These are phyloP conservation scores for Drosophila nr. perissopoda DNA, from an alignment of 2,888 invertebrate genomes.

Conservation along the genomic window DNA sequence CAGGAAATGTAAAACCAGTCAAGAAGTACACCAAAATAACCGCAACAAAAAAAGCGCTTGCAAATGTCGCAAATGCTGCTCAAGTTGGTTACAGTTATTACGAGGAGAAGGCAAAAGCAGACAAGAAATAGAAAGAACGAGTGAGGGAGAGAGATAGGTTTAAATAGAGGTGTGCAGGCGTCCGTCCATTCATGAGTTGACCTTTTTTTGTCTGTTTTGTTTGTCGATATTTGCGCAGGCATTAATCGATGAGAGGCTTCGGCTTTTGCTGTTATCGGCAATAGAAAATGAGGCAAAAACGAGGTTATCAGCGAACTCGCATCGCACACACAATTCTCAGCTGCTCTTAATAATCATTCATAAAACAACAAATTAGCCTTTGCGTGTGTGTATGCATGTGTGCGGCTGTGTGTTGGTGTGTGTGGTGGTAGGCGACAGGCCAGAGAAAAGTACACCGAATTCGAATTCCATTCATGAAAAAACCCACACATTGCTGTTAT, in stretches of 20 bases:
- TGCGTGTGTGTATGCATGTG: conserved; percentile 36
- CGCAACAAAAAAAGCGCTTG: conserved; percentile 33
- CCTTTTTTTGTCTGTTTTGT: conserved; percentile 50
- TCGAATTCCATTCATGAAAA: conserved; percentile 81
- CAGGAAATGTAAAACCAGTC: conserved; percentile 77
- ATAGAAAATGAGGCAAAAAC: conserved; percentile 36
- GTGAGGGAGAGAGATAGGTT: conserved; percentile 1
- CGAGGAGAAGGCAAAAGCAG: conserved; percentile 9
- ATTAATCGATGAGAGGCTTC: conserved; percentile 59
- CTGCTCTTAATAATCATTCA: conserved; percentile 74
- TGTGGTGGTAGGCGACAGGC: conserved; percentile 57
- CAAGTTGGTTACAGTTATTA: conserved; percentile 56
- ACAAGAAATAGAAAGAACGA: background rate
- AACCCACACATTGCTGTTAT: conserved; percentile 75
- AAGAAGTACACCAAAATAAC: conserved; percentile 67
- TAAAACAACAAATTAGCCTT: conserved; percentile 65
- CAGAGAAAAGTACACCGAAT: conserved; percentile 80
- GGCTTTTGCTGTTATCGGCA: conserved; percentile 49
- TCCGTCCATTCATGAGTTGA: conserved; percentile 67
- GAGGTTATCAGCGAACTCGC: conserved; percentile 56
- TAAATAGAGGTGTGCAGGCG: conserved; percentile 7
- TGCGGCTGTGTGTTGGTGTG: conserved; percentile 10
- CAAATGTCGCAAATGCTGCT: conserved; percentile 36
- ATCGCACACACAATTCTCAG: conserved; percentile 47
- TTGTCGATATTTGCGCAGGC: conserved; percentile 54